Conservation (phyloP, 2,113 vertebrate species). For the Ammospiza caudacuta region DNA sequence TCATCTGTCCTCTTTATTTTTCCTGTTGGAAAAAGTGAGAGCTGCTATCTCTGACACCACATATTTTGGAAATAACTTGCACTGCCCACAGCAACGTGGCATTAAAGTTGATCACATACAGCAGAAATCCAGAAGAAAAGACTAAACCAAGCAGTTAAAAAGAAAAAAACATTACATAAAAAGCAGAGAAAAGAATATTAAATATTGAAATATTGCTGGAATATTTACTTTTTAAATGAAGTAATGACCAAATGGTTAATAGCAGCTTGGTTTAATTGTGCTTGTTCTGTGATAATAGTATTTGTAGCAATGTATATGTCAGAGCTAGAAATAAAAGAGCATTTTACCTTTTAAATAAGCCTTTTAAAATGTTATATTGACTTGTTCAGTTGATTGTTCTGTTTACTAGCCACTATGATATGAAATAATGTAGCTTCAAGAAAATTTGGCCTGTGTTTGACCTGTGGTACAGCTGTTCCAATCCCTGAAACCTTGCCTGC, state of each 20-base stretch:
- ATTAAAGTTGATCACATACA: background rate
- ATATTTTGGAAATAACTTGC: background rate
- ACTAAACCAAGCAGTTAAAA: background rate
- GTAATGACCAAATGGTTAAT: background rate
- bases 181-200: background rate
- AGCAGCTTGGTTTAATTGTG: background rate
- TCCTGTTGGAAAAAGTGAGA: background rate
- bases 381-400: background rate
- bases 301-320: background rate
- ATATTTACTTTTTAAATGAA: background rate
- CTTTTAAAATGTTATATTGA: background rate
- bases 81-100: fast-evolving
- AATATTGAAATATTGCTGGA: background rate
- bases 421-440: background rate
- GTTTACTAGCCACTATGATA: background rate
- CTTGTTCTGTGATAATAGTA: background rate
- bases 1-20: background rate
- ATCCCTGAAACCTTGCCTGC: background rate
- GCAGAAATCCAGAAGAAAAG: background rate
- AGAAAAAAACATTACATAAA: background rate
- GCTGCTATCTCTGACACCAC: background rate
- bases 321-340: background rate
- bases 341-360: background rate
- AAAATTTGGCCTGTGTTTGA: background rate
- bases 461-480: background rate